phyloP scores from a whole-genome alignment of 2,888 invertebrate genomes.

The Seira ritae region DNA sequence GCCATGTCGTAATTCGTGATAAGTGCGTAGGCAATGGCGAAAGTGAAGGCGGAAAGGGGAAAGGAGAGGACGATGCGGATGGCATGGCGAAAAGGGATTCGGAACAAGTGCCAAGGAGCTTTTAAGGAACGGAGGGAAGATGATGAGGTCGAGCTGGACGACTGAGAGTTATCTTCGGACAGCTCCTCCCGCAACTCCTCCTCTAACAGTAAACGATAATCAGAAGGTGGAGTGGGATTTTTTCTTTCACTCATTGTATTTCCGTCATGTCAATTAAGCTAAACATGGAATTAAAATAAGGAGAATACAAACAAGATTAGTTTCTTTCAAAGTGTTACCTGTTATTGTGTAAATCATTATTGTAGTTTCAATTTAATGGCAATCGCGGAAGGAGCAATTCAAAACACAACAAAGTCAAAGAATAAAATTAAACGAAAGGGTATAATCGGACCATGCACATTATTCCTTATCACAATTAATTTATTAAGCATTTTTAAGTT shows the following conservation, averaged over 20 bases:
- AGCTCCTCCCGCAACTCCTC: conserved; percentile 56
- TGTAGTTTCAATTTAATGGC: not conserved
- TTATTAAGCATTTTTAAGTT: too few relatives aligned
- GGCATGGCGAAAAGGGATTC: conserved; percentile 81
- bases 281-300: not conserved
- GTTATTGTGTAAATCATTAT: conserved; percentile 61
- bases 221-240: conserved; percentile 43
- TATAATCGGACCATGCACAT: too few relatives aligned
- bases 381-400: not conserved
- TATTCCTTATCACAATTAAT: too few relatives aligned
- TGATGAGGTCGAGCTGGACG: not conserved
- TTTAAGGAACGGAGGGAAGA: conserved; percentile 23
- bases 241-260: conserved; percentile 52
- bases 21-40: conserved; percentile 88
- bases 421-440: too few relatives aligned
- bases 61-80: conserved; percentile 84
- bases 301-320: not conserved
- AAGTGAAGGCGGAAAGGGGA: conserved; percentile 86
- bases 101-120: conserved; percentile 59
- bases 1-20: conserved; percentile 89
- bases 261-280: not conserved
- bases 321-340: conserved; percentile 43
- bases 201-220: conserved; percentile 64
- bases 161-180: conserved; percentile 23
- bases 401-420: not conserved